Percentiles rank a stretch among this genome's conserved stretches.
Conservation (phyloP, 2,797 vertebrate genomes). For the Neosalanx taihuensis region DNA sequence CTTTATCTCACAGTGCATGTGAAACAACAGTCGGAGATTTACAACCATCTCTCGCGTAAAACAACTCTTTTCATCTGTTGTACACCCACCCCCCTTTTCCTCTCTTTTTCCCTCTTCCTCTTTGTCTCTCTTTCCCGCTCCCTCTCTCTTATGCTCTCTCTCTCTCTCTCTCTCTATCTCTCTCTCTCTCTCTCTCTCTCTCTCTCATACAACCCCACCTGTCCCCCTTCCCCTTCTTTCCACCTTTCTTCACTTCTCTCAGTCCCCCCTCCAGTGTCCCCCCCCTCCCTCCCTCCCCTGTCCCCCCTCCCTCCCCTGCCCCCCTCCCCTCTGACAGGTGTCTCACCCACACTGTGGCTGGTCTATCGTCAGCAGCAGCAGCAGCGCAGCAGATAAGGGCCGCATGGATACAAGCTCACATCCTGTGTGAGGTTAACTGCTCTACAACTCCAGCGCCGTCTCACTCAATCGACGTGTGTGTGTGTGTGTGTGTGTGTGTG, state of each 20-base stretch:
- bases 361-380: slow-evolving; percentile 52
- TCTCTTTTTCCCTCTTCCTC: no score
- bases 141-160: slow-evolving; percentile 12
- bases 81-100: no score
- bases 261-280: slow-evolving; percentile 24
- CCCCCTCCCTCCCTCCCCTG: slow-evolving; percentile 21
- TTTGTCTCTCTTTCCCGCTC: not conserved
- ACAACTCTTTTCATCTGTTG: not conserved
- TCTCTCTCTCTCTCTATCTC: not conserved
- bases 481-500: no score
- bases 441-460: slow-evolving; percentile 41
- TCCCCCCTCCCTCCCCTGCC: slow-evolving; percentile 12
- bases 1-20: no score
- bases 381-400: slow-evolving; percentile 67
- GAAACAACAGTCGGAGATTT: no score
- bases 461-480: slow-evolving; percentile 18
- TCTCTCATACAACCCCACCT: slow-evolving; percentile 9
- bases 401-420: slow-evolving; percentile 65
- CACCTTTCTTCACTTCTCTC: slow-evolving; percentile 26
- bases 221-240: slow-evolving; percentile 20
- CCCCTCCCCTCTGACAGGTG: slow-evolving; percentile 66
- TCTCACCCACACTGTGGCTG: slow-evolving; percentile 72
- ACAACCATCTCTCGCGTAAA: not conserved
- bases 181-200: not conserved
- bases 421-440: slow-evolving; percentile 75